Percentiles rank a stretch among this genome's conserved stretches.
phyloP scores from a whole-genome alignment of 2,888 invertebrate species.

The Pheosia gnoma region DNA sequence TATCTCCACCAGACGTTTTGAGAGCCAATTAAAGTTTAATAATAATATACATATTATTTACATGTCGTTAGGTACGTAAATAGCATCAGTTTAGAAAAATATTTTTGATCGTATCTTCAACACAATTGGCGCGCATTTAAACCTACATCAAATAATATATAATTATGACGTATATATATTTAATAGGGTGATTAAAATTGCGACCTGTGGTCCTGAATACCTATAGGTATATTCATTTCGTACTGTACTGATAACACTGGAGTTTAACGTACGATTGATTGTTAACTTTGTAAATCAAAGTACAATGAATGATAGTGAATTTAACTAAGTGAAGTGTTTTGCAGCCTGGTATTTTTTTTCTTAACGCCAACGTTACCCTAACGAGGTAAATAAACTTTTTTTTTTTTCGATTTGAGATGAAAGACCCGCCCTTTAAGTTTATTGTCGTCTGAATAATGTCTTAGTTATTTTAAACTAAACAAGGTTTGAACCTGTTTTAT shows the following conservation, averaged over 20 bases:
- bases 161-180: background rate
- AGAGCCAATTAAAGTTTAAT: too few relatives aligned
- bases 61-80: background rate
- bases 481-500: too few relatives aligned
- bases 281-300: background rate
- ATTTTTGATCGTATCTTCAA: background rate
- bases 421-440: too few relatives aligned
- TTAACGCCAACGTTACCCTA: too few relatives aligned
- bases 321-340: too few relatives aligned
- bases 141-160: background rate
- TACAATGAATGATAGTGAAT: too few relatives aligned
- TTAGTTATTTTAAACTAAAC: too few relatives aligned
- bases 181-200: background rate
- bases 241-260: background rate
- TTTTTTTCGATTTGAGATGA: too few relatives aligned
- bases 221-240: background rate
- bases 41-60: background rate
- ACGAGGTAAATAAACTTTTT: too few relatives aligned
- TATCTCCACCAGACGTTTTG: too few relatives aligned
- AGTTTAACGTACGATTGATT: background rate
- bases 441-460: too few relatives aligned
- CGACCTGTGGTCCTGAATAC: background rate
- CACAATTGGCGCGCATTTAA: slow-evolving; percentile 1
- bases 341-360: too few relatives aligned
- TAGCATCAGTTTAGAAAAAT: background rate